Conservation (phyloP, 2,113 vertebrate genomes). For the Phycodurus eques region DNA sequence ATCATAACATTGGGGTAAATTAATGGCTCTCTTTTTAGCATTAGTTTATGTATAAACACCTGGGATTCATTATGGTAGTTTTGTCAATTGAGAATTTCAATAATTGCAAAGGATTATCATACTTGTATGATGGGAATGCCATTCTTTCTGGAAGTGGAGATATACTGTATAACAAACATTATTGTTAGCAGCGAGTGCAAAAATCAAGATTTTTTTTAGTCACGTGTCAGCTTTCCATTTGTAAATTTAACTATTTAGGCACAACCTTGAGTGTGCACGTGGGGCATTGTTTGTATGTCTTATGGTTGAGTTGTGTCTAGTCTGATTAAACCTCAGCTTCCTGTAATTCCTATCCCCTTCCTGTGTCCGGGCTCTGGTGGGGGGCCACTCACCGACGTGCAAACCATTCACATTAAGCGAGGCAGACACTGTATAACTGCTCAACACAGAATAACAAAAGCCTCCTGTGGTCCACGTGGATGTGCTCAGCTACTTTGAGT, state of each 20-base stretch:
- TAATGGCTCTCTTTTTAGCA: slow-evolving; percentile 5
- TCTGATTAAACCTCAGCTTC: slow-evolving; percentile 60
- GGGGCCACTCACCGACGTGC: slow-evolving; percentile 20
- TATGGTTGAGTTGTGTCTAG: slow-evolving; percentile 62
- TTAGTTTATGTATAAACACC: background rate
- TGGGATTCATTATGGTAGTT: slow-evolving; percentile 16
- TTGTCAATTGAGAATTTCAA: slow-evolving; percentile 8
- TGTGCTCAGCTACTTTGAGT: slow-evolving; percentile 31
- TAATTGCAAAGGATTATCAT: slow-evolving; percentile 2
- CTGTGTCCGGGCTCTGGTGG: slow-evolving; percentile 50
- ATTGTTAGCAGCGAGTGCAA: slow-evolving; percentile 2
- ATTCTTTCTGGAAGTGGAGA: slow-evolving; percentile 17
- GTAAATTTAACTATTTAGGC: background rate
- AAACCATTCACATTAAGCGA: slow-evolving; percentile 35
- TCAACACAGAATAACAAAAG: slow-evolving; percentile 43
- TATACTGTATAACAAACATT: slow-evolving; percentile 8
- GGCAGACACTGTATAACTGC: slow-evolving; percentile 23
- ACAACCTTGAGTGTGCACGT: slow-evolving; percentile 2
- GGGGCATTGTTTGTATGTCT: slow-evolving; percentile 42
- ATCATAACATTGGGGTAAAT: background rate
- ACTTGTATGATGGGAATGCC: background rate
- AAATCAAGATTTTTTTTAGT: slow-evolving; percentile 21
- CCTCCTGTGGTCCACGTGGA: slow-evolving; percentile 23
- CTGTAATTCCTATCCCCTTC: slow-evolving; percentile 58
- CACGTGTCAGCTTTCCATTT: slow-evolving; percentile 3